Evolutionary conservation across 1,140 invertebrate genomes (phyloP).

Genomic region (Hetaerina americana): DNA sequence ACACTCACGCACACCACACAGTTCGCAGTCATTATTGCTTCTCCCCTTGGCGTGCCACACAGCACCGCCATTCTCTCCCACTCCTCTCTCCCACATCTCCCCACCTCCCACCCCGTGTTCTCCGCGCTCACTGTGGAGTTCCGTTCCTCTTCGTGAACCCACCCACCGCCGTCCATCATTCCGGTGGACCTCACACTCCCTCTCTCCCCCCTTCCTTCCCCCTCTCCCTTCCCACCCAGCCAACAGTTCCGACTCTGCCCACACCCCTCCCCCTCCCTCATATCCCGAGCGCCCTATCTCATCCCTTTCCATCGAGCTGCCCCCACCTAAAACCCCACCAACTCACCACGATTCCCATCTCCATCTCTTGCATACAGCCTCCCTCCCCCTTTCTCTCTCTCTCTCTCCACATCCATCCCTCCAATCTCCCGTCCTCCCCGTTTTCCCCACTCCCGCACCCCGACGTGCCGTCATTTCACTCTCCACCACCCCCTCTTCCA

Average conservation of each 20-base stretch:
- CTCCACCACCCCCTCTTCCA: constrained; percentile 19
- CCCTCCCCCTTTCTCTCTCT: constrained; percentile 13
- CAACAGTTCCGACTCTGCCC: constrained; percentile 21
- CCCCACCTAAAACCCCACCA: too few species aligned
- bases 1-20: not conserved
- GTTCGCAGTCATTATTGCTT: not conserved
- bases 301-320: too few species aligned
- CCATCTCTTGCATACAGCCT: constrained; percentile 8
- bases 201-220: constrained; percentile 10
- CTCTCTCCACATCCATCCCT: constrained; percentile 22
- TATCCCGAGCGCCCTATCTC: too few species aligned
- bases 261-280: constrained; percentile 21
- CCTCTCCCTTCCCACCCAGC: constrained; percentile 16
- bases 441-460: constrained; percentile 24
- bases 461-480: constrained; percentile 12
- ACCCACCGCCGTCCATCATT: constrained; percentile 1
- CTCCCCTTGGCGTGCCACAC: constrained; percentile 2
- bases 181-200: constrained; percentile 10
- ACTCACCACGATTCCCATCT: constrained; percentile 9
- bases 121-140: not conserved
- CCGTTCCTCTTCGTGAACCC: not conserved
- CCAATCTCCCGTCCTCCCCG: constrained; percentile 15
- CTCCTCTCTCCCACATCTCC: constrained; percentile 13
- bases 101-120: not conserved
- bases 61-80: constrained; percentile 13